Base-by-base conservation (phyloP, 2,888 invertebrate genomes). In the Ophioninae sp. region DNA sequence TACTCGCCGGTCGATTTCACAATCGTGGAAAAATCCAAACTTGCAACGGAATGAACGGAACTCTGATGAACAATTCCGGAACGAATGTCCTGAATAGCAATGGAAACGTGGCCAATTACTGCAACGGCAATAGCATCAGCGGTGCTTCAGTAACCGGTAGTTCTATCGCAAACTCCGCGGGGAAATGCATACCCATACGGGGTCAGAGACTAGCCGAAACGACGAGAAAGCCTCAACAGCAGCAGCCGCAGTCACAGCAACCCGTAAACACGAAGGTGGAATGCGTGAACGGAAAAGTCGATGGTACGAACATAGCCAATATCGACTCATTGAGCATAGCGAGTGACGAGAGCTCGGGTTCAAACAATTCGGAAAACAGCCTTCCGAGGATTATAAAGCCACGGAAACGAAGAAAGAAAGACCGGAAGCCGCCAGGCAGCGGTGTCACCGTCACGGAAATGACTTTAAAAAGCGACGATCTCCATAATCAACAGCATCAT, bases 321-420 rank as follows among this genome's bases (percentile, higher is more conserved):
- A 94, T 95, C 92, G 96, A 96, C 93, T 94, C 95, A 88, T 94
- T 96, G 90, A 96, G 96, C 93, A 95, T 96, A 88, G 95, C 96
- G 83, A 96, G 96, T 93, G 96, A 96, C 92, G 96, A 96, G 93
- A 96, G 96, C 93, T 96, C 96, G 88, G 95, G 95, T 81, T 93
- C 94, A 6, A 93, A 93, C 85, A 94, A 94, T 81, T 94, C 96
- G 10, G 97, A 97, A 91, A 96, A 96, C 86, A 96, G 96, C 93
- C 93, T 97, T 90, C 97, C 97, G 86, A 95, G 98, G 88, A 97
- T 98, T 86, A 97, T 98, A 89, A 98, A 98, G 93, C 97, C 97
- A 7, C 94, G 98, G 72, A 98, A 98, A 92, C 95, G 98, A 74
- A 95, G 97, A 91, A 98, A 97, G 95, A 98, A 97, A 93, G 97